Percentiles rank a stretch among this genome's conserved stretches.
Evolutionary conservation across 1,140 invertebrate species (phyloP).

Genomic region (Bombus soroeensis): DNA sequence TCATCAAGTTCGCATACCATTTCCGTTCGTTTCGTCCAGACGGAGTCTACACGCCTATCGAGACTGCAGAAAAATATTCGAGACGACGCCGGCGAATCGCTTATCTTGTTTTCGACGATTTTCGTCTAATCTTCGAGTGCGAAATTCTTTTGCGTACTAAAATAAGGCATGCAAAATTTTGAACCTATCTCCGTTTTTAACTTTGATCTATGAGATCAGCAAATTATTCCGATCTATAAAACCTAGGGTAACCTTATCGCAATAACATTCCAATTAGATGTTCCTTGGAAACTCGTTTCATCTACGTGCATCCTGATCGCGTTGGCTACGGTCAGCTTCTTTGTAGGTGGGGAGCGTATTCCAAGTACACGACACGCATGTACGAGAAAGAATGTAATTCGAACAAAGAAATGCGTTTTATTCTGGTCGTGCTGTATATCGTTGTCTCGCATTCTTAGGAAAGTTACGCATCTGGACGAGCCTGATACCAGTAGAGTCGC

Average conservation of each 20-base stretch:
- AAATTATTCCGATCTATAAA: not conserved
- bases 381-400: conserved; percentile 21
- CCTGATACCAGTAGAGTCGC: conserved; percentile 8
- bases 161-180: not conserved
- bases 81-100: not conserved
- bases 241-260: not conserved
- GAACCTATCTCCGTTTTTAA: not conserved
- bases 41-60: conserved; percentile 7
- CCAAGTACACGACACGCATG: conserved; percentile 3
- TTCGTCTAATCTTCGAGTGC: not conserved
- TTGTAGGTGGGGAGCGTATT: not conserved
- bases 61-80: conserved; percentile 2
- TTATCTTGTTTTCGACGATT: conserved; percentile 31
- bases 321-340: conserved; percentile 23
- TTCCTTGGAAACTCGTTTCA: conserved; percentile 42
- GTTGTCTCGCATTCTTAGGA: conserved; percentile 60
- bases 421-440: conserved; percentile 39
- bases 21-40: conserved; percentile 70
- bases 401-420: conserved; percentile 36
- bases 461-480: conserved; percentile 36
- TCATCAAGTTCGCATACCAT: conserved; percentile 65
- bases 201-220: not conserved
- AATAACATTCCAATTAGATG: conserved; percentile 57
- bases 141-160: not conserved
- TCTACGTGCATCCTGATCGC: conserved; percentile 34